Evolutionary conservation across 2,888 invertebrate species (phyloP).

Genomic region (Eulithis testata): DNA sequence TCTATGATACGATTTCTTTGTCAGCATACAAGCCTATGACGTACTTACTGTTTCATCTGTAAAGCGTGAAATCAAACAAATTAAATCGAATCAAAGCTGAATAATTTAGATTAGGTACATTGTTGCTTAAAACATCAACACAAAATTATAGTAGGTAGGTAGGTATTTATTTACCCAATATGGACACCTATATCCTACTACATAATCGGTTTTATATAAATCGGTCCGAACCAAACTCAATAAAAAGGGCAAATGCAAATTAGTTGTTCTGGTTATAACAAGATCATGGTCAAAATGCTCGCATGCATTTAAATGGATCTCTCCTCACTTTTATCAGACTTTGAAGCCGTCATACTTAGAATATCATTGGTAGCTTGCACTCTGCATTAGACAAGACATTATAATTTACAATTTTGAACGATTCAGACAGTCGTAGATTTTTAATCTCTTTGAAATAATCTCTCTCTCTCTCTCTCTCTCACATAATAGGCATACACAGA

Average conservation of each 20-base stretch:
- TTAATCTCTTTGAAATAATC: too few species aligned
- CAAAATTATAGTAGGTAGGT: background rate
- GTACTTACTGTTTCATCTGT: slow-evolving; percentile 61
- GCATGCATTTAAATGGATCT: slow-evolving; percentile 38
- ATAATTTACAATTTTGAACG: too few species aligned
- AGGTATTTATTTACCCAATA: background rate
- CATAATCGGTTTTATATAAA: slow-evolving; percentile 29
- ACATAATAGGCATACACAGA: background rate
- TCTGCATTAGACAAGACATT: slow-evolving; percentile 46
- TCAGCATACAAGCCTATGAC: background rate
- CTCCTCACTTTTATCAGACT: slow-evolving; percentile 35
- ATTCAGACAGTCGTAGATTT: too few species aligned
- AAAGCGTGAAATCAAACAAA: slow-evolving; percentile 35
- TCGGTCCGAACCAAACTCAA: slow-evolving; percentile 26
- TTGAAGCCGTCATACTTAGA: slow-evolving; percentile 28
- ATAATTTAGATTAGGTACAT: background rate
- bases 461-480: background rate
- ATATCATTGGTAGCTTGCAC: slow-evolving; percentile 40
- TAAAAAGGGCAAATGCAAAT: slow-evolving; percentile 41
- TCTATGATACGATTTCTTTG: too few species aligned
- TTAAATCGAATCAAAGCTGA: background rate
- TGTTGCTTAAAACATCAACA: background rate
- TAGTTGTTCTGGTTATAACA: slow-evolving; percentile 35
- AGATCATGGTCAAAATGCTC: slow-evolving; percentile 42
- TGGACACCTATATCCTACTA: too few species aligned